These are phyloP conservation scores for Nycticryphes semicollaris DNA, from an alignment of 2,113 vertebrate species.

Conservation along the genomic window DNA sequence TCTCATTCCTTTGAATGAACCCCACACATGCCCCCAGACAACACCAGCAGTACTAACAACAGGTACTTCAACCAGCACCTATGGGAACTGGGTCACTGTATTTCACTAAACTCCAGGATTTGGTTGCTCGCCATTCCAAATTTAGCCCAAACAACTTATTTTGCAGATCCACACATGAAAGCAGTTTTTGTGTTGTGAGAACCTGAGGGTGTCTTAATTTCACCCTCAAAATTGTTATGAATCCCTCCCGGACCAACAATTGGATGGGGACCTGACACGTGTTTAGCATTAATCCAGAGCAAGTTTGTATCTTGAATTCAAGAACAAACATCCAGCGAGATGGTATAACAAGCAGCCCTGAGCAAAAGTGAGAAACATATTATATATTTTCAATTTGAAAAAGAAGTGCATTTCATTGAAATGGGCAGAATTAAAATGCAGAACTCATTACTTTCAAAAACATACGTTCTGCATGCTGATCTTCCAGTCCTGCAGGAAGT, in stretches of 20 bases:
- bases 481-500: neutral
- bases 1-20: neutral
- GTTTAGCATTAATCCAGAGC: neutral
- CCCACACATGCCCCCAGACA: too few relatives aligned
- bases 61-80: neutral
- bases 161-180: neutral
- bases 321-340: neutral
- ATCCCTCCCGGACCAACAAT: too few relatives aligned
- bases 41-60: neutral
- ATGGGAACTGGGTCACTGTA: neutral
- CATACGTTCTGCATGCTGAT: neutral
- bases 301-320: neutral
- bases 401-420: constrained; percentile 3
- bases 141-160: neutral
- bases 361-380: neutral
- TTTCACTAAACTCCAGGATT: neutral
- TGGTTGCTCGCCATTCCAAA: neutral
- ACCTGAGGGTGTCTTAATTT: too few relatives aligned
- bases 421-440: neutral
- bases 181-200: neutral
- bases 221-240: too few relatives aligned
- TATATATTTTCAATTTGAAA: neutral
- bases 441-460: neutral
- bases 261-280: too few relatives aligned
- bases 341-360: neutral